A percentile compares a stretch with the other conserved stretches of the same genome.
These are phyloP conservation scores for Lerema accius DNA, from an alignment of 1,140 invertebrate genomes.

Conservation along the genomic window DNA sequence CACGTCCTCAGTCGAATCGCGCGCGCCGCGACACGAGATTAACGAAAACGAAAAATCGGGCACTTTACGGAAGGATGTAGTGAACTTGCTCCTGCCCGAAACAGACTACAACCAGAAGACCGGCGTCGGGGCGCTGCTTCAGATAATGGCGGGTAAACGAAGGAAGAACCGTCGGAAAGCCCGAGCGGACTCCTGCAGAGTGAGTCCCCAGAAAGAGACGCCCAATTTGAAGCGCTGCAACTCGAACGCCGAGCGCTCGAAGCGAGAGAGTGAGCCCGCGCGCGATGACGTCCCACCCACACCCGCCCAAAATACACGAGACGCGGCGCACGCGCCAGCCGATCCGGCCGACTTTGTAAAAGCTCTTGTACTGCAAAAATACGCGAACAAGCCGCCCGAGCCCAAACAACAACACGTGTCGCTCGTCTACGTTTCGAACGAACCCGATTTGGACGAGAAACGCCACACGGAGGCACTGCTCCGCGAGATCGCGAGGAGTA, in stretches of 20 bases:
- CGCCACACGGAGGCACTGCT: constrained; percentile 66
- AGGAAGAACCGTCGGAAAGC: constrained; percentile 58
- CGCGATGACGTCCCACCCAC: constrained; percentile 46
- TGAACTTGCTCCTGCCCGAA: constrained; percentile 68
- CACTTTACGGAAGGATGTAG: constrained; percentile 66
- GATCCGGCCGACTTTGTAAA: constrained; percentile 67
- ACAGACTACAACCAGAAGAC: constrained; percentile 66
- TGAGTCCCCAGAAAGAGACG: constrained; percentile 53
- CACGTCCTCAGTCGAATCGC: constrained; percentile 53
- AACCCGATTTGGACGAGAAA: constrained; percentile 60
- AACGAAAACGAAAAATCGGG: constrained; percentile 54
- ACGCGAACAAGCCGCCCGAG: constrained; percentile 52
- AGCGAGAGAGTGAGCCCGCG: constrained; percentile 35
- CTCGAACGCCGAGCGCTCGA: constrained; percentile 35
- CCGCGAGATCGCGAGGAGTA: constrained; percentile 67
- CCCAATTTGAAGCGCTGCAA: constrained; percentile 48
- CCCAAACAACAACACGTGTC: constrained; percentile 71
- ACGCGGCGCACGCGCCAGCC: constrained; percentile 43
- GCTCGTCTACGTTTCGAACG: constrained; percentile 62
- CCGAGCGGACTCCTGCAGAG: constrained; percentile 48
- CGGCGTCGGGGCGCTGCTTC: constrained; percentile 61
- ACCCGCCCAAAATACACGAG: constrained; percentile 62
- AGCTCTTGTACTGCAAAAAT: constrained; percentile 71
- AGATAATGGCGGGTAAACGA: constrained; percentile 70
- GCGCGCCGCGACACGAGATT: constrained; percentile 52